Evolutionary conservation across 2,888 invertebrate genomes (phyloP).

Genomic region (Bimastos eiseni): DNA sequence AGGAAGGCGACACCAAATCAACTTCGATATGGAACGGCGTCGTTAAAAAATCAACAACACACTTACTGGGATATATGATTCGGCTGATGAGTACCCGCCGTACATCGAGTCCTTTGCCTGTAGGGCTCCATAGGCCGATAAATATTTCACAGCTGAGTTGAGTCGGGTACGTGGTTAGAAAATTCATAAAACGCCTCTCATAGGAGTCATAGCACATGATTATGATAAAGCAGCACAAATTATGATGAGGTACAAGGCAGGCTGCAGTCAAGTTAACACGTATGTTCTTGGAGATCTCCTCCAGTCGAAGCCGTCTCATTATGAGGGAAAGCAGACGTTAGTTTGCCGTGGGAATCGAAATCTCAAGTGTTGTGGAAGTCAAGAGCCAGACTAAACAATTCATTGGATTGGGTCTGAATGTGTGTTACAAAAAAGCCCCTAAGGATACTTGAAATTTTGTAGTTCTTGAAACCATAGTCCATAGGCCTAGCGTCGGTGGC

Average conservation of each 20-base stretch:
- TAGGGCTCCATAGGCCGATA: neutral
- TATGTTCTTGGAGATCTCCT: neutral
- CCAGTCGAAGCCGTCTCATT: neutral
- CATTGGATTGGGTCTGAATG: neutral
- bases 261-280: neutral
- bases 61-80: too few species aligned
- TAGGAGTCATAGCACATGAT: neutral
- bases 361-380: neutral
- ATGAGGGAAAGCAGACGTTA: neutral
- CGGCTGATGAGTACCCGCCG: too few species aligned
- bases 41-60: too few species aligned
- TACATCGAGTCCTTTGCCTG: neutral
- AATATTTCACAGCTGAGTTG: neutral
- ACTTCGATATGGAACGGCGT: too few species aligned
- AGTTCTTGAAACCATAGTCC: too few species aligned
- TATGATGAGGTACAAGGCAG: neutral
- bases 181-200: neutral
- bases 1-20: too few species aligned
- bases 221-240: neutral
- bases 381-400: neutral
- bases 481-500: too few species aligned
- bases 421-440: neutral
- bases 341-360: neutral
- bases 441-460: too few species aligned
- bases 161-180: neutral